phyloP scores from a whole-genome alignment of 2,113 vertebrate species.

The Aptenodytes patagonicus region DNA sequence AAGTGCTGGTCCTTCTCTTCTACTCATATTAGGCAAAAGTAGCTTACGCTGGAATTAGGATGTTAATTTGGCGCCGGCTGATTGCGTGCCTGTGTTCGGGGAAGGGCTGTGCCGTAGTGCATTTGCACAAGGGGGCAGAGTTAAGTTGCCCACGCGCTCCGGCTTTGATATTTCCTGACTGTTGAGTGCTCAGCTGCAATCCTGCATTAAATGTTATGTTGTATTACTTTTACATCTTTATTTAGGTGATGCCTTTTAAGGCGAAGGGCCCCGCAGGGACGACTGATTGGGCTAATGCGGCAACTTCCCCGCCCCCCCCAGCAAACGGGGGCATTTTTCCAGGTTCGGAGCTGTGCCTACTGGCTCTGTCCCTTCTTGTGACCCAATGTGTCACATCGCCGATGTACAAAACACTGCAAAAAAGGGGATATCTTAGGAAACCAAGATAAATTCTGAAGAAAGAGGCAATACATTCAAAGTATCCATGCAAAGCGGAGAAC shows the following conservation, averaged over 20 bases:
- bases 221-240: conserved; percentile 27
- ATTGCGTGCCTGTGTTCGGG: rapidly evolving
- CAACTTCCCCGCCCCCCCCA: background rate
- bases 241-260: conserved; percentile 47
- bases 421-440: background rate
- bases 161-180: conserved; percentile 34
- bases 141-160: conserved; percentile 19
- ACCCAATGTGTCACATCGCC: background rate
- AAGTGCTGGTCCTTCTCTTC: background rate
- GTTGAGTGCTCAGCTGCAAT: conserved; percentile 30
- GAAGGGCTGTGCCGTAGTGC: background rate
- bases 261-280: background rate
- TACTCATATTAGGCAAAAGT: background rate
- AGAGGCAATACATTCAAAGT: background rate
- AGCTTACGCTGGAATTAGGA: background rate
- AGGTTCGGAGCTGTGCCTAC: background rate
- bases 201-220: background rate
- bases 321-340: background rate
- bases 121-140: conserved; percentile 54
- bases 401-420: background rate
- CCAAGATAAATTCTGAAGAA: background rate
- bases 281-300: background rate
- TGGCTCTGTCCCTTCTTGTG: background rate
- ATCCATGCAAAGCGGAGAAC: background rate
- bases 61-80: background rate